Evolutionary conservation across 2,113 vertebrate genomes (phyloP).

Genomic region (Pagrus major): DNA sequence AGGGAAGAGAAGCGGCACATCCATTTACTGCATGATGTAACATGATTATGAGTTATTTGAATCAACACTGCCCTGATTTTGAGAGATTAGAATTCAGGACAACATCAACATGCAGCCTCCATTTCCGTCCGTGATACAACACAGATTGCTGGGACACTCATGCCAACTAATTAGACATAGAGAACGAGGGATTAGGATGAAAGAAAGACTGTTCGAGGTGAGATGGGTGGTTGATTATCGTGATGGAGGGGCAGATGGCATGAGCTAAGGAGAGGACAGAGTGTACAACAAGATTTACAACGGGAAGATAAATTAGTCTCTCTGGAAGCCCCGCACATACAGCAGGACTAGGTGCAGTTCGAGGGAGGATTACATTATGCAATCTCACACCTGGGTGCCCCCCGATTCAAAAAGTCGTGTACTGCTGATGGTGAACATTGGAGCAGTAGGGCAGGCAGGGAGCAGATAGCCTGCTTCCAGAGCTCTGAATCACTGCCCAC

Average conservation of each 20-base stretch:
- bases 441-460: neutral
- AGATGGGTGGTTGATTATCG: constrained; percentile 19
- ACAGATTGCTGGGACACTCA: constrained; percentile 16
- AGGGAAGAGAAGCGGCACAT: constrained; percentile 11
- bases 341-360: neutral
- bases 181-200: constrained; percentile 42
- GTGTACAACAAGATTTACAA: constrained; percentile 7
- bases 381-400: constrained; percentile 48
- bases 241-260: constrained; percentile 44
- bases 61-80: constrained; percentile 53
- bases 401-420: constrained; percentile 6
- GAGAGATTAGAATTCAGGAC: constrained; percentile 55
- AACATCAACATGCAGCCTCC: constrained; percentile 30
- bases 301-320: constrained; percentile 24
- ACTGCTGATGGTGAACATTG: constrained; percentile 6
- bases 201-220: constrained; percentile 27
- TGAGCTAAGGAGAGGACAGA: neutral
- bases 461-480: neutral
- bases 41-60: constrained; percentile 60
- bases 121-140: constrained; percentile 14
- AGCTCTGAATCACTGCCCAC: neutral
- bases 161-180: constrained; percentile 45
- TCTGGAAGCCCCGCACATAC: neutral
- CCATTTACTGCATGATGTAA: constrained; percentile 59
- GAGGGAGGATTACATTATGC: constrained; percentile 45